phyloP scores from a whole-genome alignment of 1,140 invertebrate genomes.

The Drosophila tani region DNA sequence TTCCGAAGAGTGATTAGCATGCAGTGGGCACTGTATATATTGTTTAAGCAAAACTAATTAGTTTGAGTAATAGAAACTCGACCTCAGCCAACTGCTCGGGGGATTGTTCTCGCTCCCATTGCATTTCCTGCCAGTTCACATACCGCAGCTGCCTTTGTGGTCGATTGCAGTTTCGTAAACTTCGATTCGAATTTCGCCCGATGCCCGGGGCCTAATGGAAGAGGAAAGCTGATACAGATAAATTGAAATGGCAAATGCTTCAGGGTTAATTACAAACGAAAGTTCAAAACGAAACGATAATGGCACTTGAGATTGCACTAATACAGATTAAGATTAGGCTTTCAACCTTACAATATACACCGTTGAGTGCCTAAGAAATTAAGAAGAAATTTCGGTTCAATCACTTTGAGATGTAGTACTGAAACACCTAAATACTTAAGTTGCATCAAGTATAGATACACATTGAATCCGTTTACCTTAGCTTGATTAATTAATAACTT shows the following conservation, averaged over 20 bases:
- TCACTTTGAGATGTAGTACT: not conserved
- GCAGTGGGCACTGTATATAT: constrained; percentile 55
- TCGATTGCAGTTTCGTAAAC: constrained; percentile 27
- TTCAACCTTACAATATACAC: not conserved
- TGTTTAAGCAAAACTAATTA: constrained; percentile 80
- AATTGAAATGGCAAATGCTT: constrained; percentile 32
- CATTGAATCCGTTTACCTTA: too few species aligned
- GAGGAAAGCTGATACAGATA: not conserved
- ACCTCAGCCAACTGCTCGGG: constrained; percentile 22
- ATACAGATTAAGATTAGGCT: not conserved
- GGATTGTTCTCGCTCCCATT: constrained; percentile 3
- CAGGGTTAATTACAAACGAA: constrained; percentile 20
- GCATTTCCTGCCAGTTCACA: constrained; percentile 1
- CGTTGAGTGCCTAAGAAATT: too few species aligned
- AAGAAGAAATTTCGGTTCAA: too few species aligned
- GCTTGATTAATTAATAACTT: not conserved
- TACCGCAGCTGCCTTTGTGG: constrained; percentile 18
- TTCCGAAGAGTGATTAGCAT: constrained; percentile 69
- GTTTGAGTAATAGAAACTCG: constrained; percentile 78
- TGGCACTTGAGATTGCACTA: constrained; percentile 1
- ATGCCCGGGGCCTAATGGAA: constrained; percentile 12
- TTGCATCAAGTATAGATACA: not conserved
- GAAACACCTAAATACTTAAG: not conserved
- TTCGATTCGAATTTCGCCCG: constrained; percentile 17
- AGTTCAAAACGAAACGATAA: constrained; percentile 11